A percentile compares a stretch with the other conserved stretches of the same genome.
Conservation (phyloP, 1,140 invertebrate species). For the Aphelenchoides avenae region DNA sequence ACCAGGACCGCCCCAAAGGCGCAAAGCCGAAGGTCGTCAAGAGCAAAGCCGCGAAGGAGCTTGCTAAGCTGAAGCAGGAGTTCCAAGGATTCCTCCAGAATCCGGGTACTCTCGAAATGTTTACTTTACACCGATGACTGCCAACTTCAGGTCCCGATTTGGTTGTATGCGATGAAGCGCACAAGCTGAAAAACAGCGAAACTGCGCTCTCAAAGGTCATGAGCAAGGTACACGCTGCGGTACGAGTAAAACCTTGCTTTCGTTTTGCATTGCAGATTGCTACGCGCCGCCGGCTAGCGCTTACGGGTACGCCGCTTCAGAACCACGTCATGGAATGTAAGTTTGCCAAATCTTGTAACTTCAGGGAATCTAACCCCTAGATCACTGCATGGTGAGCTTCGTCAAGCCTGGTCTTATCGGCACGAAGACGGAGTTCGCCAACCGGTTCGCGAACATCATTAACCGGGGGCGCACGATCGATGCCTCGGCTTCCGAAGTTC, state of each 20-base stretch:
- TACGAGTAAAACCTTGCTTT: too few species aligned
- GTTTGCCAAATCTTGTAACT: slow-evolving; percentile 37
- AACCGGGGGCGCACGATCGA: slow-evolving; percentile 44
- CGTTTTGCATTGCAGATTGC: too few species aligned
- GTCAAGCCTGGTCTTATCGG: slow-evolving; percentile 63
- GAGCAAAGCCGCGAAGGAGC: slow-evolving; percentile 64
- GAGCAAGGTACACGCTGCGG: too few species aligned
- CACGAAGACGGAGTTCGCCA: slow-evolving; percentile 62
- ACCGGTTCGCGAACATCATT: slow-evolving; percentile 78
- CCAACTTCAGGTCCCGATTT: slow-evolving; percentile 61
- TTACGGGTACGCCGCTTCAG: slow-evolving; percentile 64
- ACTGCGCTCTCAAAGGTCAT: slow-evolving; percentile 61
- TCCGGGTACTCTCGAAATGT: slow-evolving; percentile 66
- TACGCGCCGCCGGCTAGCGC: slow-evolving; percentile 60
- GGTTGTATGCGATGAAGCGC: slow-evolving; percentile 64
- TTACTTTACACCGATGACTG: not conserved
- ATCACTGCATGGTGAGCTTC: slow-evolving; percentile 64
- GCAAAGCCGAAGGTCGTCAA: slow-evolving; percentile 60
- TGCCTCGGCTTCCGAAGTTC: slow-evolving; percentile 39
- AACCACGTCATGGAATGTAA: slow-evolving; percentile 64
- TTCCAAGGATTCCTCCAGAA: slow-evolving; percentile 70
- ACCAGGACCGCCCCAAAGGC: slow-evolving; percentile 31
- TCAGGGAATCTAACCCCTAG: slow-evolving; percentile 40
- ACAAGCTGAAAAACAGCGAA: slow-evolving; percentile 62
- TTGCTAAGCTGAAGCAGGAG: slow-evolving; percentile 64